phyloP scores from a whole-genome alignment of 30 jellyfish, hydroid and myxozoan species.

The Catostylus mosaicus region DNA sequence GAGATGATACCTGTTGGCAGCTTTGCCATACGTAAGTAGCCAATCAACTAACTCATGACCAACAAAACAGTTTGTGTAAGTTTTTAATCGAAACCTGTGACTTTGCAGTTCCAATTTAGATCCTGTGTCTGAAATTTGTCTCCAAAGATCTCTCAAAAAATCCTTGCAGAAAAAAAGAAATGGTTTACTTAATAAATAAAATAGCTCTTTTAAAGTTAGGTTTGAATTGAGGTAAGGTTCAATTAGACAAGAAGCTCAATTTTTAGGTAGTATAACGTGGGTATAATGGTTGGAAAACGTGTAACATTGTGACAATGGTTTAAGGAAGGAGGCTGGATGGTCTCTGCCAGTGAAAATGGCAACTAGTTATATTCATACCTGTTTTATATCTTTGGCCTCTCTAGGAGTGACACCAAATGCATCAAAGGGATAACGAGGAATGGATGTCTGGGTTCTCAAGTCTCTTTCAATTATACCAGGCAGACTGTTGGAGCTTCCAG shows the following conservation, averaged over 20 bases:
- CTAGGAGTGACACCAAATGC: constrained; percentile 97
- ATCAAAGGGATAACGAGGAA: constrained; percentile 82
- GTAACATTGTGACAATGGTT: too few species aligned
- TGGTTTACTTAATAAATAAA: too few species aligned
- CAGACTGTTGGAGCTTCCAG: constrained; percentile 65
- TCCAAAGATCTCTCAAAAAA: constrained; percentile 86
- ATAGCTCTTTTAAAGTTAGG: too few species aligned
- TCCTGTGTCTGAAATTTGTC: constrained; percentile 84
- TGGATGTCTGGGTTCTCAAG: constrained; percentile 70
- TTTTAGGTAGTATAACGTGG: too few species aligned
- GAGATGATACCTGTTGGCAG: constrained; percentile 70
- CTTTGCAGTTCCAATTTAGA: constrained; percentile 86
- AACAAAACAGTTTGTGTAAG: constrained; percentile 85
- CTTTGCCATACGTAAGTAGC: constrained; percentile 84
- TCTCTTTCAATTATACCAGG: constrained; percentile 80
- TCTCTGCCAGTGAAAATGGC: too few species aligned
- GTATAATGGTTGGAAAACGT: too few species aligned
- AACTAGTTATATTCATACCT: too few species aligned
- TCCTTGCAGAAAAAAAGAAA: constrained; percentile 47
- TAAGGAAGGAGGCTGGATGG: too few species aligned
- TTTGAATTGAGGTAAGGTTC: too few species aligned
- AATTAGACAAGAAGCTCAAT: too few species aligned
- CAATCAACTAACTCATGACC: constrained; percentile 95
- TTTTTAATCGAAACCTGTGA: constrained; percentile 88
- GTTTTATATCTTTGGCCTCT: constrained; percentile 91